These are phyloP conservation scores for Oophaga pumilio DNA, from an alignment of 2,113 vertebrate species.

Conservation along the genomic window DNA sequence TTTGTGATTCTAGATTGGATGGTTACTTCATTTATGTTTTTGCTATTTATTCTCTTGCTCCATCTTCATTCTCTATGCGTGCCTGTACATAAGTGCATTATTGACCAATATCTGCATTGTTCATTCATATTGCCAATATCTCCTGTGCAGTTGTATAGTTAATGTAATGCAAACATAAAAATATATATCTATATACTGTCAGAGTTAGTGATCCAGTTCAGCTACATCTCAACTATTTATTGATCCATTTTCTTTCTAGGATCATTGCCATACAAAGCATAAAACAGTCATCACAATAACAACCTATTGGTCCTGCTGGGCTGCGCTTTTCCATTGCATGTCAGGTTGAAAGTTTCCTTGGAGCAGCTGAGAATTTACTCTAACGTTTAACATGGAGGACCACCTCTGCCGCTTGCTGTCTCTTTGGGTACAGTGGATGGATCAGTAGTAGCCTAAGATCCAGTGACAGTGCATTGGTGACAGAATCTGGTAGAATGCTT, in stretches of 20 bases:
- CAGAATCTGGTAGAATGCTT: no score
- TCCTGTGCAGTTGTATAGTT: not conserved
- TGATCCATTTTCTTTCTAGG: not conserved
- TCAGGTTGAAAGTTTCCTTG: not conserved
- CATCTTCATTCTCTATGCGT: not conserved
- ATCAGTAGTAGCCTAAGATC: not conserved
- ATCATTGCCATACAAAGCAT: not conserved
- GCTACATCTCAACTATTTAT: not conserved
- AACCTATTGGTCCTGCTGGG: not conserved
- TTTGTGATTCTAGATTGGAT: not conserved
- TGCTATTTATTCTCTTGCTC: not conserved
- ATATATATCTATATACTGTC: not conserved
- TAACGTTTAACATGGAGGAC: not conserved
- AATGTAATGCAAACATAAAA: no score
- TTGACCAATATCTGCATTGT: not conserved
- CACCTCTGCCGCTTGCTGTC: not conserved
- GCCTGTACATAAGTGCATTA: constrained; percentile 24
- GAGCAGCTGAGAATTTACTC: not conserved
- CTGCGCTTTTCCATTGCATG: not conserved
- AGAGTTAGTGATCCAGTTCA: not conserved
- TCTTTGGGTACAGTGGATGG: not conserved
- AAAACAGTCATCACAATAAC: not conserved
- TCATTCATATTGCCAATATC: not conserved
- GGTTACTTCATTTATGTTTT: not conserved
- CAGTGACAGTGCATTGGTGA: no score